Base-by-base conservation (phyloP, 2,113 vertebrate species). In the Vanacampus margaritifer region DNA sequence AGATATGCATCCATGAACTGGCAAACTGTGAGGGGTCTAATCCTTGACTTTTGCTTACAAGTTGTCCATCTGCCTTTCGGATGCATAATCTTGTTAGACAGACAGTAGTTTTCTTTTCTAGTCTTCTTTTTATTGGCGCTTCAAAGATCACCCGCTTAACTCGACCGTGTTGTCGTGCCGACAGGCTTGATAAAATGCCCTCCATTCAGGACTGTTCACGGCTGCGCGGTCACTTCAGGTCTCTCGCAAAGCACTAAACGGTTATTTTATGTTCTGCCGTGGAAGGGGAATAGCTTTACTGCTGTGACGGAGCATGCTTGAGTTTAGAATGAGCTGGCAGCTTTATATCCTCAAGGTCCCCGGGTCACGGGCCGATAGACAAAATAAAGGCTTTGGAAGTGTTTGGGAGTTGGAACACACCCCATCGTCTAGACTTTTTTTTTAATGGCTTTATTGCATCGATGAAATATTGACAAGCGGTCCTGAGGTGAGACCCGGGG, bases 361-460 rank as follows among this genome's bases (percentile, higher is more conserved):
- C 32, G 69, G 89, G 89, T 90, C 85, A 84, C 64, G 23, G 56
- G 76, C 72, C 75, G 71, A 84, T 81, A 83, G 84, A 82, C 87
- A 65, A 79, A 89, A 90, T 85, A 82, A 88, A 58, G 82, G 73
- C 79, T 86, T 88, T 83, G 79, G 73, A 79, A 74, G 74, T 84
- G 79, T 72, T 83, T 75, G 74, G 71, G 67, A 74, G 82, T 84
- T 79, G 72, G 87, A 85, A 88, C 86, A 75, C 76, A 69, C 72
- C 77, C 73, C n/a, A 23, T 73, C 77, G 91, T 93, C 91, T 91
- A 92, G 90, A 92, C 91, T 74, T 67, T 81, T 32, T 32, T 32
- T 79, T 88, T 88, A 90, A 91, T 87, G 83, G 81, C 61, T 89
- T 89, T 86, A 90, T 81, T 78, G 81, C 84, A 69, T 79, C 79